These are phyloP conservation scores for Chironomus tentans DNA, from an alignment of 2,888 invertebrate genomes.

Conservation along the genomic window DNA sequence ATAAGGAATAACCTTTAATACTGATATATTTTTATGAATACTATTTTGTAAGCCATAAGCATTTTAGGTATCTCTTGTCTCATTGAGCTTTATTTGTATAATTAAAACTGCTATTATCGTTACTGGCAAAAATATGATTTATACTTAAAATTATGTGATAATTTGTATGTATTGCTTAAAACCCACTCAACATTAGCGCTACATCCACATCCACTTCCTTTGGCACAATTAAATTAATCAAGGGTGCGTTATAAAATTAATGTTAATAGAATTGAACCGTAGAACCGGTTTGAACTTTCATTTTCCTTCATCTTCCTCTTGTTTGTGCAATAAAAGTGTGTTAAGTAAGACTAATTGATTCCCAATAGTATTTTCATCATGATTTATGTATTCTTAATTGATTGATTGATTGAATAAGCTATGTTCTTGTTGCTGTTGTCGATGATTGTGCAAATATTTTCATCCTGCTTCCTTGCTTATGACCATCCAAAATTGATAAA, in stretches of 20 bases:
- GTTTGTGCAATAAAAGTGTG: background rate
- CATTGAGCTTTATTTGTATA: background rate
- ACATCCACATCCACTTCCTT: background rate
- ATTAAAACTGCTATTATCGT: background rate
- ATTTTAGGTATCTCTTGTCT: background rate
- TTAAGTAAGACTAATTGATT: background rate
- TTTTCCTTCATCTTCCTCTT: background rate
- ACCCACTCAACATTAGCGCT: background rate
- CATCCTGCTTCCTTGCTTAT: background rate
- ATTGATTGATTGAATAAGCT: background rate
- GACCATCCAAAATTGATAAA: constrained; percentile 80
- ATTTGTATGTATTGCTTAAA: background rate
- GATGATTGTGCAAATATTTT: background rate
- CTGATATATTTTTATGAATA: background rate
- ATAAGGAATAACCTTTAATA: background rate
- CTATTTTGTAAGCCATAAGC: background rate
- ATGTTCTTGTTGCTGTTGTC: background rate
- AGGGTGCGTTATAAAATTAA: background rate
- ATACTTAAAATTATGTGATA: too few species aligned
- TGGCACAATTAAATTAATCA: background rate
- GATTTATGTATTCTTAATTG: background rate
- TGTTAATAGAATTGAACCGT: background rate
- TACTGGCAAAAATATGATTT: background rate
- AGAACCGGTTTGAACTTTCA: background rate
- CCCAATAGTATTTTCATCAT: constrained; percentile 1